These are phyloP conservation scores for Proales similis DNA, from an alignment of 1,140 invertebrate genomes.

Conservation along the genomic window DNA sequence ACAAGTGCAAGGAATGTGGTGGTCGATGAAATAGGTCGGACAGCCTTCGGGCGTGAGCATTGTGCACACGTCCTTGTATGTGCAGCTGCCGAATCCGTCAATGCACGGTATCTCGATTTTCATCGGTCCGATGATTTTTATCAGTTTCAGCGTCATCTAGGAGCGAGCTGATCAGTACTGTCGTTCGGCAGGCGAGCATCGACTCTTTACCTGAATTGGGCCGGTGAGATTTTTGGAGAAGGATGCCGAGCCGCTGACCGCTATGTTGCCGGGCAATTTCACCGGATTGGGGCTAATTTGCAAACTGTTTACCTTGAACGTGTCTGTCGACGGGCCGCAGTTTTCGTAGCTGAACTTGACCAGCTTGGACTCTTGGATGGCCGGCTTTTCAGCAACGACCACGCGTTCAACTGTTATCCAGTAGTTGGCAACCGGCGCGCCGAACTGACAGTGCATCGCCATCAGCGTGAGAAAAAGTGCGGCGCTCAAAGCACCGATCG, in stretches of 20 bases:
- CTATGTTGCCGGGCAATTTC: constrained; percentile 14
- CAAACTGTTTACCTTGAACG: constrained; percentile 3
- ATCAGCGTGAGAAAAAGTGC: no score
- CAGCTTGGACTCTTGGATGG: background rate
- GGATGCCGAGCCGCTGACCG: background rate
- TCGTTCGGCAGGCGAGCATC: background rate
- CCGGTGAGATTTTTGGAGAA: background rate
- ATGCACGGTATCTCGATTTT: constrained; percentile 37
- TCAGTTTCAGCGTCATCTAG: constrained; percentile 14
- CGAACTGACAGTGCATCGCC: no score
- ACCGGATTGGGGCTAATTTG: constrained; percentile 18
- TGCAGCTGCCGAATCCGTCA: constrained; percentile 33
- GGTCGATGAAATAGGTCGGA: constrained; percentile 26
- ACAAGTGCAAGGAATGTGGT: constrained; percentile 25
- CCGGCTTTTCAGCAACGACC: no score
- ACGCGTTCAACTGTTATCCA: no score
- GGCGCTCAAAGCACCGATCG: no score
- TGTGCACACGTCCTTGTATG: constrained; percentile 24
- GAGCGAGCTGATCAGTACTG: background rate
- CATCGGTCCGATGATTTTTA: constrained; percentile 30
- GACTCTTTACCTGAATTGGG: constrained; percentile 6
- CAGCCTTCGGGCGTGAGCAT: constrained; percentile 2
- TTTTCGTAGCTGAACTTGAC: constrained; percentile 7
- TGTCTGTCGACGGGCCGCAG: constrained; percentile 13
- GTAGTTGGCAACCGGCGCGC: no score